Evolutionary conservation across 92 coral and sea anemone species (phyloP), one percentile per base, ranked within the genome.

Genomic region (Phenganax subtilis): DNA sequence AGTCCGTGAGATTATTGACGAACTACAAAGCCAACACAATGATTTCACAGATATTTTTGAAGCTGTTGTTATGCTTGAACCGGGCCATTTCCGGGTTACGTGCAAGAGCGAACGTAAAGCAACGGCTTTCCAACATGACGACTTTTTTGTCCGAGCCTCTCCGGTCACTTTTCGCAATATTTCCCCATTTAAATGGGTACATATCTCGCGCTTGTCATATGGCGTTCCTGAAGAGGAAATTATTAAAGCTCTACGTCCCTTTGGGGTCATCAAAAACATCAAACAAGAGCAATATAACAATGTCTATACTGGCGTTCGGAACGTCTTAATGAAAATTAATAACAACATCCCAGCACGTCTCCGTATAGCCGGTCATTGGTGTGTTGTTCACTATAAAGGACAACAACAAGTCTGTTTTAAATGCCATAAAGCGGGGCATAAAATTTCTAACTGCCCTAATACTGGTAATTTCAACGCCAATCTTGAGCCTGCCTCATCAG

Each of bases 331-430:
- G 81, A 51, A 63, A 54, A 28, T 76, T 25, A n/a, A 55, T 10
- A 55, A 37, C n/a, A 47, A 76, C 58, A 76, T 76, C 55, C 81
- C 81, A n/a, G 67, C 63, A 25, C 69, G 68, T 25, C 58, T 76
- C 55, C 81, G 81, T 47, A 76, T 76, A 51, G 81, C 81, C 52
- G 81, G 81, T 47, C 81, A 76, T 76, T 37, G 47, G 47, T 37
- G 47, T 37, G 47, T 37, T 37, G 47, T 37, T 37, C 47, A 37
- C 5, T 37, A 37, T 5, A 37, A 37, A 37, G 47, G 47, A 37
- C 47, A 37, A 37, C 47, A 37, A 5, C 47, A 37, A 37, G 47
- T 37, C 5, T 37, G 47, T 5, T 37, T 37, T 37, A 37, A 5
- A 37, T 37, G 47, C 47, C 47, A 37, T 37, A 37, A 37, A 5